Evolutionary conservation across 1,140 invertebrate genomes (phyloP), one percentile per base, ranked within the genome.

Genomic region (Polypedilum vanderplanki): DNA sequence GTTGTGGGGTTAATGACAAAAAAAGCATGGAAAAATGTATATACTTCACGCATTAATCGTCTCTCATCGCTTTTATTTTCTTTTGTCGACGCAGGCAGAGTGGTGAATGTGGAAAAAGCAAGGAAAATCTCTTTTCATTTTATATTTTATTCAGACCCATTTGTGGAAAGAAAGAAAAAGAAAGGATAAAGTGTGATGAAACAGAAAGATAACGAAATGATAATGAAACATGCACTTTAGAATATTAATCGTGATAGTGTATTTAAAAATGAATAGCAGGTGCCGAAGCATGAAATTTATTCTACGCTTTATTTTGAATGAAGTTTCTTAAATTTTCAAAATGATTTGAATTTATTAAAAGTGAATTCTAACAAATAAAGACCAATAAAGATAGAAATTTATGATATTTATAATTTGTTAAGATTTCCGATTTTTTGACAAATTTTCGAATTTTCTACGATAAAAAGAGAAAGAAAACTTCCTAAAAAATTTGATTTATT

Each of bases 211-310:
- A 57, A 57, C 46, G 10, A 57, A 33, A 57, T 57, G 46, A 57
- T 57, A 57, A 57, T 57, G n/a, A 57, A 57, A 57, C 46, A 57
- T 57, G 46, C 46, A 57, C 46, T 57, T 57, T 57, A n/a, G 46
- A 57, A 57, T 57, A 57, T 57, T 57, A 57, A 57, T 57, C 4
- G 12, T 57, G 46, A 57, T 57, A 57, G 46, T 57, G 46, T 57
- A 57, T n/a, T 57, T 15, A n/a, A 57, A 57, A 12, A 12, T 33
- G 5, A 12, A 57, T 15, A 57, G 46, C 46, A 57, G 46, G 46
- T 57, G 46, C 12, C 24, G 24, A 33, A 33, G 24, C 24, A 33
- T 33, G 24, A 33, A 33, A 33, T 33, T 33, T 33, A 33, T 33
- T 33, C 5, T 33, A 33, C 24, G 5, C 5, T 33, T 33, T 33